A percentile compares a stretch with the other conserved stretches of the same genome.
Evolutionary conservation across 2,888 invertebrate genomes (phyloP).

Genomic region (Lepeophtheirus nordmannii): DNA sequence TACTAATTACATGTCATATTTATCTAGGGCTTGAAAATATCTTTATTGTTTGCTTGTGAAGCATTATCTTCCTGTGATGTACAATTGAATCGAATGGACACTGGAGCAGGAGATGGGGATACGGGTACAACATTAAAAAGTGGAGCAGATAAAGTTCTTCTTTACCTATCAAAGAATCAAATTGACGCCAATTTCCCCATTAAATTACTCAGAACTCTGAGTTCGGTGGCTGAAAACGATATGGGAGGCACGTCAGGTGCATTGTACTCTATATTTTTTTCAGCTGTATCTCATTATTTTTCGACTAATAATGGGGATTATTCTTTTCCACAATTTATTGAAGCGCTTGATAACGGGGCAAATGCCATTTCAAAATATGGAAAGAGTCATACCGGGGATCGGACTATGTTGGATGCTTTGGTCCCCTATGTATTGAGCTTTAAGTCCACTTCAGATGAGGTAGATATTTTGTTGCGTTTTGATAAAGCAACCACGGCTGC

Average conservation of each 20-base stretch:
- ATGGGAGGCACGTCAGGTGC: slow-evolving; percentile 69
- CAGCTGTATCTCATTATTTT: slow-evolving; percentile 41
- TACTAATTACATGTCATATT: background rate
- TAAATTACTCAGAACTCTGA: slow-evolving; percentile 29
- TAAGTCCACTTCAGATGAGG: slow-evolving; percentile 20
- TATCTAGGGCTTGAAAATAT: background rate
- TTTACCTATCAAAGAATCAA: background rate
- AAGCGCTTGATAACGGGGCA: slow-evolving; percentile 42
- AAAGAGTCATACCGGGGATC: slow-evolving; percentile 53
- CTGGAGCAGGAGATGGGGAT: slow-evolving; percentile 56
- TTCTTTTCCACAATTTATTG: slow-evolving; percentile 37
- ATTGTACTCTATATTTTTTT: slow-evolving; percentile 57
- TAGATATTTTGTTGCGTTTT: slow-evolving; percentile 23
- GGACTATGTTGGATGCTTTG: slow-evolving; percentile 53
- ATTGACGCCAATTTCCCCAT: slow-evolving; percentile 27
- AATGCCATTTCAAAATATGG: slow-evolving; percentile 51
- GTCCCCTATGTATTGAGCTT: slow-evolving; percentile 37
- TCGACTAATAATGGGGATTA: slow-evolving; percentile 15
- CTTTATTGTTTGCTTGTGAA: slow-evolving; percentile 37
- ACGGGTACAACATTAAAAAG: slow-evolving; percentile 50
- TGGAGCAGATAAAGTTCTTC: slow-evolving; percentile 37
- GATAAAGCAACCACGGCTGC: slow-evolving; percentile 30
- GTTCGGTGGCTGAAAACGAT: slow-evolving; percentile 46
- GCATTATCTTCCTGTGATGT: slow-evolving; percentile 46
- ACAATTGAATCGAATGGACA: slow-evolving; percentile 47